These are phyloP conservation scores for Myotis myotis DNA, from an alignment of 2,797 vertebrate genomes.

Conservation along the genomic window DNA sequence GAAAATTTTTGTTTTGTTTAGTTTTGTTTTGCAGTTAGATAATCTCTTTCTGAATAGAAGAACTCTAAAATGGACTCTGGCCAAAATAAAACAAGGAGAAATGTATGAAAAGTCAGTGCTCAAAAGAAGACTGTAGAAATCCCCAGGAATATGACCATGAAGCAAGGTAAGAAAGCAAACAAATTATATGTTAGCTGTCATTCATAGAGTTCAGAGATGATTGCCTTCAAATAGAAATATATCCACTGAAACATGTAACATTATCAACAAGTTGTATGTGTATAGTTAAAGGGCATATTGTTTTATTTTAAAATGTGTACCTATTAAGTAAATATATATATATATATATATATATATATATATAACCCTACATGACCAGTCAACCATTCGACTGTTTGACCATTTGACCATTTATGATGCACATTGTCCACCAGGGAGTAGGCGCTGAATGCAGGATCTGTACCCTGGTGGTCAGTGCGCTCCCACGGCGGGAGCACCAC, in stretches of 20 bases:
- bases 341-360: too few relatives aligned
- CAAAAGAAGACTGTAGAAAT: background rate
- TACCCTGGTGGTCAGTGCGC: too few relatives aligned
- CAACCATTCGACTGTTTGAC: accelerated
- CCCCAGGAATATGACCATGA: background rate
- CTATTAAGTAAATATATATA: too few relatives aligned
- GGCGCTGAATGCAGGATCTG: too few relatives aligned
- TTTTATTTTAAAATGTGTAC: background rate
- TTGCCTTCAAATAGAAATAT: background rate
- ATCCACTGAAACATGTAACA: background rate
- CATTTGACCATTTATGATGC: too few relatives aligned
- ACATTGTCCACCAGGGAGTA: too few relatives aligned
- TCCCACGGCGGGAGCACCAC: too few relatives aligned
- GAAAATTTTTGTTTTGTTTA: too few relatives aligned
- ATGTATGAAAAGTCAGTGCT: background rate
- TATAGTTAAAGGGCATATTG: background rate
- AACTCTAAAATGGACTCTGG: background rate
- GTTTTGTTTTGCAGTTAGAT: background rate
- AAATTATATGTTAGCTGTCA: background rate
- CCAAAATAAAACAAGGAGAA: background rate
- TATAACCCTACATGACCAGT: too few relatives aligned
- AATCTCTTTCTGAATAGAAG: background rate
- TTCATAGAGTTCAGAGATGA: background rate
- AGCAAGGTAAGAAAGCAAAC: background rate
- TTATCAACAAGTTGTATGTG: background rate